Conservation (phyloP, 2,888 invertebrate genomes). For the Anagyrus pseudococci region DNA sequence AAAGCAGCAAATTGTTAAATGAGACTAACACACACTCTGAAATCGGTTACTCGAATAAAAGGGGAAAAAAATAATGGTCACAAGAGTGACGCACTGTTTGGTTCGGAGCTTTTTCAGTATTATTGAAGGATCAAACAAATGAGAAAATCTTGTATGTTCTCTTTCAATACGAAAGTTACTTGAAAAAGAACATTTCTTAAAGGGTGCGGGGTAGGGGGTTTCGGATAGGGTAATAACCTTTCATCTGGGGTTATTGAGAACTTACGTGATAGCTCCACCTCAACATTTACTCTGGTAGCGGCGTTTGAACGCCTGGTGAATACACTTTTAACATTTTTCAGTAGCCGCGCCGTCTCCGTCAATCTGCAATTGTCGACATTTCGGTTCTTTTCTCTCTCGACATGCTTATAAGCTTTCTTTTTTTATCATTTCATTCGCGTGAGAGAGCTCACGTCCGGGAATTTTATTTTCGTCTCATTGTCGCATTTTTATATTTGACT, state of each 20-base stretch:
- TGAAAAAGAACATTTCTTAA: not conserved
- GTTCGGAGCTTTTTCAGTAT: too few species aligned
- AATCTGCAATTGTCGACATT: constrained; percentile 73
- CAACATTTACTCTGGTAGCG: constrained; percentile 78
- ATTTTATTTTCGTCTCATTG: too few species aligned
- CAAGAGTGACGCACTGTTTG: too few species aligned
- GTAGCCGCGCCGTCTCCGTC: constrained; percentile 95
- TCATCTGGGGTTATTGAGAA: too few species aligned
- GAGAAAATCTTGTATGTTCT: not conserved
- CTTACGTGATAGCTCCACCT: constrained; percentile 94
- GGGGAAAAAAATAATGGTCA: not conserved
- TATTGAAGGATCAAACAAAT: not conserved
- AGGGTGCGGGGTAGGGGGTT: too few species aligned
- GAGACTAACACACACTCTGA: not conserved
- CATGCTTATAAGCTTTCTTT: too few species aligned
- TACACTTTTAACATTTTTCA: constrained; percentile 93
- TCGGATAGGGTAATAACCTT: too few species aligned
- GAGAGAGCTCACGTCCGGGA: too few species aligned
- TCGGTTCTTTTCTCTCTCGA: constrained; percentile 11
- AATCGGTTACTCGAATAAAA: constrained; percentile 11
- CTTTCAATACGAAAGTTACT: constrained; percentile 12
- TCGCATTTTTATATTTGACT: too few species aligned
- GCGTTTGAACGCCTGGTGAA: constrained; percentile 81
- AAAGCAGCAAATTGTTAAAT: constrained; percentile 10
- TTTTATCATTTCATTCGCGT: not conserved